A percentile compares a stretch with the other conserved stretches of the same genome.
These are phyloP conservation scores for Apoda limacodes DNA, from an alignment of 2,888 invertebrate genomes.

Conservation along the genomic window DNA sequence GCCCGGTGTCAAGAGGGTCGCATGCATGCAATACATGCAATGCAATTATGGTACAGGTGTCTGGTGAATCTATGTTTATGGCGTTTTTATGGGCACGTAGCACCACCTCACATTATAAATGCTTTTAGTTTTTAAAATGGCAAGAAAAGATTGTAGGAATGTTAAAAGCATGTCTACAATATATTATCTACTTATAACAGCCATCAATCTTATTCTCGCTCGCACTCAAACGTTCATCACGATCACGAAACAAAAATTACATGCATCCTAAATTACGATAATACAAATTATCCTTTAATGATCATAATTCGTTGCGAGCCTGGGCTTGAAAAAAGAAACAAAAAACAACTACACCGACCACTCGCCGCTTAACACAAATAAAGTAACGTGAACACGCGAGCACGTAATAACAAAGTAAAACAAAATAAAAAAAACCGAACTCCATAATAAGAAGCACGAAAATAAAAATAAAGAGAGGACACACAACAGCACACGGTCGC, in stretches of 20 bases:
- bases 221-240: conserved; percentile 52
- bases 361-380: conserved; percentile 68
- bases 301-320: conserved; percentile 66
- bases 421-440: conserved; percentile 43
- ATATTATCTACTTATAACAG: too few species aligned
- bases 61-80: too few species aligned
- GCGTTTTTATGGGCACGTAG: too few species aligned
- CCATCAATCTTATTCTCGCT: conserved; percentile 52
- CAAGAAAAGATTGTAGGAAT: too few species aligned
- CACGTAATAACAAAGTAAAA: conserved; percentile 59
- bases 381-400: conserved; percentile 63
- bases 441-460: conserved; percentile 69
- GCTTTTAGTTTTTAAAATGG: too few species aligned
- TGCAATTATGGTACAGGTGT: too few species aligned
- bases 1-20: too few species aligned
- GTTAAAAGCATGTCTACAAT: too few species aligned
- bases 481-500: conserved; percentile 69
- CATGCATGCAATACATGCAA: too few species aligned
- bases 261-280: conserved; percentile 67
- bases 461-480: conserved; percentile 68
- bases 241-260: conserved; percentile 67
- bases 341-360: conserved; percentile 44
- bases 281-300: conserved; percentile 70
- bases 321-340: conserved; percentile 54
- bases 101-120: too few species aligned